These are phyloP conservation scores for Microplitis manilae DNA, from an alignment of 2,888 invertebrate genomes.

Conservation along the genomic window DNA sequence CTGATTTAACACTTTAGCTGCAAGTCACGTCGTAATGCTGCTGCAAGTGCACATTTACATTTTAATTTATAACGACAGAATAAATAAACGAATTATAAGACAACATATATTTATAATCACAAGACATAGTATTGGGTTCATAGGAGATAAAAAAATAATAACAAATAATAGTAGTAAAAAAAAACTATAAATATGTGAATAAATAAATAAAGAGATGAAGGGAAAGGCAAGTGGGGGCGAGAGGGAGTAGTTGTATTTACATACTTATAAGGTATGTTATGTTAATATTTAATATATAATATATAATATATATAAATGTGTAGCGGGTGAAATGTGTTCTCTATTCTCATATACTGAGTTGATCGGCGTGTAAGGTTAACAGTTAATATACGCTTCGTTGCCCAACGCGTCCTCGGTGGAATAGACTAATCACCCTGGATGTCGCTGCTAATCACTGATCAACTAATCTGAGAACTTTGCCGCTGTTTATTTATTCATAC, in stretches of 20 bases:
- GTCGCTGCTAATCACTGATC: slow-evolving; percentile 53
- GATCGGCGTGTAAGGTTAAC: slow-evolving; percentile 43
- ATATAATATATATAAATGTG: not conserved
- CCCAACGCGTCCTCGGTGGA: slow-evolving; percentile 50
- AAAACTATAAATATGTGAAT: not conserved
- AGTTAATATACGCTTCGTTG: slow-evolving; percentile 45
- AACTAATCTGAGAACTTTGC: slow-evolving; percentile 31
- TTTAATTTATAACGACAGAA: slow-evolving; percentile 9
- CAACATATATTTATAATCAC: not conserved
- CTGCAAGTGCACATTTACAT: slow-evolving; percentile 10
- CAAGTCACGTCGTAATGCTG: slow-evolving; percentile 13
- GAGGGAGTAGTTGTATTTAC: not conserved
- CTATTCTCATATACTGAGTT: slow-evolving; percentile 12
- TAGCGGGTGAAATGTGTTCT: slow-evolving; percentile 34
- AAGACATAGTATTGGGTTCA: not conserved
- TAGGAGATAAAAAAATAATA: not conserved
- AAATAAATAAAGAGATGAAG: not conserved
- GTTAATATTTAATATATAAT: not conserved
- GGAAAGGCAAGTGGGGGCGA: not conserved
- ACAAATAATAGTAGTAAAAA: not conserved
- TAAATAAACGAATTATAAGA: not conserved
- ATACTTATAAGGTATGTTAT: not conserved
- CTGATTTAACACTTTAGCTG: slow-evolving; percentile 12
- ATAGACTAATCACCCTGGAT: slow-evolving; percentile 55
- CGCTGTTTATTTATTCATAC: slow-evolving; percentile 10